Conservation (phyloP, 2,113 vertebrate species). For the Anthoscopus minutus region DNA sequence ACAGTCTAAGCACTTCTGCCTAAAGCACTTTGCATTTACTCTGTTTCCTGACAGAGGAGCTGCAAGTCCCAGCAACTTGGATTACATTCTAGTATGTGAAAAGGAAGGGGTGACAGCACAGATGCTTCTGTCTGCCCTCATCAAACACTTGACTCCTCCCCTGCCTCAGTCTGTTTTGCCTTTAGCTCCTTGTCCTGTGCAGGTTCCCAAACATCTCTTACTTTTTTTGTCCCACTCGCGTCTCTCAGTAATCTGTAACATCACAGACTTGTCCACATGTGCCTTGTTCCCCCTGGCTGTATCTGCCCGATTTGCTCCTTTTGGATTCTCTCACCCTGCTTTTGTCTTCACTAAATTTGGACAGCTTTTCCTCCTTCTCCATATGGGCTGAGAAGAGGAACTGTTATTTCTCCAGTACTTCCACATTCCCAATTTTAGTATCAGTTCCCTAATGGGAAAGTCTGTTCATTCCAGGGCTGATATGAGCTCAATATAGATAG, state of each 20-base stretch:
- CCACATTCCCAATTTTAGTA: not conserved
- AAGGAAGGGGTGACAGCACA: not conserved
- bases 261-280: not conserved
- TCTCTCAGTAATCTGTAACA: not conserved
- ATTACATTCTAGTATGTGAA: not conserved
- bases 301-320: not conserved
- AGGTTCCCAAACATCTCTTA: not conserved
- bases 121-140: not conserved
- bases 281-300: not conserved
- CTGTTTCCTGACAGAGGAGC: not conserved
- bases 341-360: not conserved
- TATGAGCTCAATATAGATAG: not conserved
- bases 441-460: not conserved
- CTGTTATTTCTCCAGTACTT: not conserved
- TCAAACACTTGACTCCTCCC: not conserved
- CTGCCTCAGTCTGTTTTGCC: not conserved
- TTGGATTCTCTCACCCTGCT: not conserved
- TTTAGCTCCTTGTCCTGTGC: not conserved
- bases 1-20: not conserved
- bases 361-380: not conserved
- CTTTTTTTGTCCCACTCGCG: not conserved
- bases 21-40: not conserved
- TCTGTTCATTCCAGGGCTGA: not conserved
- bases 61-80: not conserved
- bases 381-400: not conserved